Conservation (phyloP, 2,113 vertebrate species). For the Saccopteryx leptura region DNA sequence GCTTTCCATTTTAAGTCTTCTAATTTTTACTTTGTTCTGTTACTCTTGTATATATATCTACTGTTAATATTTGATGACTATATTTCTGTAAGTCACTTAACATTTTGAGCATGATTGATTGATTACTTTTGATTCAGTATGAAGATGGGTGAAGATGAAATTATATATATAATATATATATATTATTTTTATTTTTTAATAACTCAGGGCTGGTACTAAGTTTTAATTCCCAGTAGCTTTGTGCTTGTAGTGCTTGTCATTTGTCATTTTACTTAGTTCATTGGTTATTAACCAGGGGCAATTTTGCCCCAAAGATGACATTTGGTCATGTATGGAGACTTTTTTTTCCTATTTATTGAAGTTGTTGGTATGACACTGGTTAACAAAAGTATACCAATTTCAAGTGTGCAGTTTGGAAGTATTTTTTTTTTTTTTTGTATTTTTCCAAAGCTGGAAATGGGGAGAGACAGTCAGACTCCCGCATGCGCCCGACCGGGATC, state of each 20-base stretch:
- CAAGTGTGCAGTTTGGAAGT: no score
- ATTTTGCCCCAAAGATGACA: background rate
- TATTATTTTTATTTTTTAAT: background rate
- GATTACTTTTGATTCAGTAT: background rate
- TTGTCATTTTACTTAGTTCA: background rate
- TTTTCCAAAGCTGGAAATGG: no score
- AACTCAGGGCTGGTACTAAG: background rate
- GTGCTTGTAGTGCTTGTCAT: background rate
- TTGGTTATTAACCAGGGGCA: background rate
- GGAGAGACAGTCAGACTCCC: no score
- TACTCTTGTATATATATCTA: background rate
- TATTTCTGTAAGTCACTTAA: constrained; percentile 27
- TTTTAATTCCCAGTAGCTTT: background rate
- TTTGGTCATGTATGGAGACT: background rate
- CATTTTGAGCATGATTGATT: background rate
- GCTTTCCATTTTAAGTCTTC: constrained; percentile 53
- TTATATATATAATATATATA: background rate
- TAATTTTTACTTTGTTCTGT: constrained; percentile 10
- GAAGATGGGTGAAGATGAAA: background rate
- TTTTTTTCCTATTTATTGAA: background rate
- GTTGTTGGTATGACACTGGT: no score
- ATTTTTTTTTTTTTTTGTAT: no score
- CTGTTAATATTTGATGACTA: constrained; percentile 44
- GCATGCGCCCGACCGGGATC: no score
- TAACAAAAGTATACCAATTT: no score